Percentiles rank a stretch among this genome's conserved stretches.
Evolutionary conservation across 30 jellyfish, hydroid and myxozoan species (phyloP).

Genomic region (Hydractinia symbiolongicarpus): DNA sequence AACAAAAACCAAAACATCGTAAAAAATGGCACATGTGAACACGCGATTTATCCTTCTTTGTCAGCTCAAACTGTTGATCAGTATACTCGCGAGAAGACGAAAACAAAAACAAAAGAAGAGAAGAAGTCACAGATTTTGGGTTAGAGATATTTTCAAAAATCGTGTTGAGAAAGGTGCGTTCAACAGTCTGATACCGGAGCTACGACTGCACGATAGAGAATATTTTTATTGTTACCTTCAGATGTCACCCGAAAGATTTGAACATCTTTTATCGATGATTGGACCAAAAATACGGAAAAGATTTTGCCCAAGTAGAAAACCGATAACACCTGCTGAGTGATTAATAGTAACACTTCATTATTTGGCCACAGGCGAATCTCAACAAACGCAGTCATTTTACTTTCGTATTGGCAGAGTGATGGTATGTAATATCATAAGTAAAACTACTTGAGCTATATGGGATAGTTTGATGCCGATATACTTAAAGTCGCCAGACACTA

Average conservation of each 20-base stretch:
- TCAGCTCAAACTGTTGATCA: too few species aligned
- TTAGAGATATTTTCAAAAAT: slow-evolving; percentile 2
- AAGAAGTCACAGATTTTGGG: slow-evolving; percentile 17
- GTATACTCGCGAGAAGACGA: too few species aligned
- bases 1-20: too few species aligned
- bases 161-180: slow-evolving; percentile 1
- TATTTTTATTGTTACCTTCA: slow-evolving; percentile 22
- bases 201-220: slow-evolving; percentile 16
- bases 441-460: too few species aligned
- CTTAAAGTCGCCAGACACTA: too few species aligned
- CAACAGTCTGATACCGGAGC: background rate
- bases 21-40: too few species aligned
- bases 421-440: too few species aligned
- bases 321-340: slow-evolving; percentile 47
- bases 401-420: too few species aligned
- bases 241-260: slow-evolving; percentile 47
- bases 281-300: slow-evolving; percentile 39
- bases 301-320: slow-evolving; percentile 27
- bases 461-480: too few species aligned
- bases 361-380: slow-evolving; percentile 54
- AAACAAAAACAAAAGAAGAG: too few species aligned
- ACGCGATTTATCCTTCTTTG: too few species aligned
- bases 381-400: slow-evolving; percentile 47
- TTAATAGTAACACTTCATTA: slow-evolving; percentile 35
- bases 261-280: slow-evolving; percentile 29